Evolutionary conservation across 2,113 vertebrate species (phyloP).

Genomic region (Sprattus sprattus): DNA sequence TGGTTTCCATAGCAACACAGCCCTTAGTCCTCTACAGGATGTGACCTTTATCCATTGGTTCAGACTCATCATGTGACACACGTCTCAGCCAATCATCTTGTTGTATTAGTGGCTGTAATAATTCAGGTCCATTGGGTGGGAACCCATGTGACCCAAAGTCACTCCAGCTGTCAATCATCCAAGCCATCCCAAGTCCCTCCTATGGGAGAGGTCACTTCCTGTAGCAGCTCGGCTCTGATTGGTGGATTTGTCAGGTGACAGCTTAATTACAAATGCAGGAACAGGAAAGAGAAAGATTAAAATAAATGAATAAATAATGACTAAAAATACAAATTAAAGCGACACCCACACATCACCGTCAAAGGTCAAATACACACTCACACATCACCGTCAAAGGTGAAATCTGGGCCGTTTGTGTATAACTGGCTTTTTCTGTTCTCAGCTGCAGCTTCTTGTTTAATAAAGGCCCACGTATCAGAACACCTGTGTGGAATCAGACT

Average conservation of each 20-base stretch:
- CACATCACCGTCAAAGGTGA: background rate
- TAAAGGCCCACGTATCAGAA: background rate
- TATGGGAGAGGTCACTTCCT: background rate
- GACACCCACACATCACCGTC: background rate
- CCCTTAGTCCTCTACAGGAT: slow-evolving; percentile 5
- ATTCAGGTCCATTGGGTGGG: slow-evolving; percentile 69
- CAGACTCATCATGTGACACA: slow-evolving; percentile 38
- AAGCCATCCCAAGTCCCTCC: slow-evolving; percentile 36
- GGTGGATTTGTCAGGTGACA: background rate
- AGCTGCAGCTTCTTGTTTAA: background rate
- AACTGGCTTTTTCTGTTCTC: background rate
- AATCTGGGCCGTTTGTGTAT: background rate
- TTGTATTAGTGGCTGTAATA: slow-evolving; percentile 57
- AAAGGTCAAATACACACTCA: background rate
- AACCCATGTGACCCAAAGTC: slow-evolving; percentile 69
- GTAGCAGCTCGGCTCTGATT: slow-evolving; percentile 20
- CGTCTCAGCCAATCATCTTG: background rate
- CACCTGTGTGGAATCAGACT: background rate
- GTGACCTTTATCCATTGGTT: background rate
- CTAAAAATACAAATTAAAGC: too few relatives aligned
- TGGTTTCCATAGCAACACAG: too few relatives aligned
- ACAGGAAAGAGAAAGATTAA: background rate
- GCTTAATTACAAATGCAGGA: background rate
- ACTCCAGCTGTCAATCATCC: slow-evolving; percentile 39
- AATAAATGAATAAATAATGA: too few relatives aligned